phyloP scores from a whole-genome alignment of 1,140 invertebrate species.

The Brachionus manjavacas region DNA sequence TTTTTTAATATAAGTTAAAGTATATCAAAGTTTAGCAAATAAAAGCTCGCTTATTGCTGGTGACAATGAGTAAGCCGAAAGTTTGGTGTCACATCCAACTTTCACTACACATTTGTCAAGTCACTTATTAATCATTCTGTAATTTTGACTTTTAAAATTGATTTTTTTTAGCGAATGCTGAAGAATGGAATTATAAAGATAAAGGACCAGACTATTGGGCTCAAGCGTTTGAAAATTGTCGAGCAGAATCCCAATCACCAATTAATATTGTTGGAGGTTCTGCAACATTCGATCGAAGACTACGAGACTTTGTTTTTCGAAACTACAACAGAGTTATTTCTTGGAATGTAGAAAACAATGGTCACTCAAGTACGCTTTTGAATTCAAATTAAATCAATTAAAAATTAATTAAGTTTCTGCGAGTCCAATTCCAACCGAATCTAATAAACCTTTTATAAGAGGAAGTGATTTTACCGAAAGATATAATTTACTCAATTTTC shows the following conservation, averaged over 20 bases:
- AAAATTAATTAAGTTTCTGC: background rate
- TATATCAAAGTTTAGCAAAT: too few relatives aligned
- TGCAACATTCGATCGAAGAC: conserved; percentile 44
- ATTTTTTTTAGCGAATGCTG: background rate
- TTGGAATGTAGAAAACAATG: conserved; percentile 45
- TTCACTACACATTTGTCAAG: too few relatives aligned
- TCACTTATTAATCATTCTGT: too few relatives aligned
- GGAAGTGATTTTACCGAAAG: background rate
- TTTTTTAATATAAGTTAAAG: too few relatives aligned
- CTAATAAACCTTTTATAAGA: background rate
- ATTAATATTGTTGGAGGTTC: conserved; percentile 41
- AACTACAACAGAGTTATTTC: conserved; percentile 43
- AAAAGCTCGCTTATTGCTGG: too few relatives aligned
- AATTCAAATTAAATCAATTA: background rate
- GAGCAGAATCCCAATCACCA: background rate
- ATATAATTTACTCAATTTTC: conserved; percentile 2
- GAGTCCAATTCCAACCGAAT: background rate
- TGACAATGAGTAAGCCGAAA: too few relatives aligned
- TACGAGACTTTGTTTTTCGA: conserved; percentile 44
- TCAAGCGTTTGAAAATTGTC: conserved; percentile 43
- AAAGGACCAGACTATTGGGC: conserved; percentile 48
- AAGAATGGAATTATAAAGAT: conserved; percentile 30
- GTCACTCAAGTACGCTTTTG: conserved; percentile 11
- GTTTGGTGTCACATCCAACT: too few relatives aligned
- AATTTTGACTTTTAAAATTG: too few relatives aligned